Evolutionary conservation across 1,140 invertebrate genomes (phyloP), one percentile per base, ranked within the genome.

Genomic region (Drosophila lini): DNA sequence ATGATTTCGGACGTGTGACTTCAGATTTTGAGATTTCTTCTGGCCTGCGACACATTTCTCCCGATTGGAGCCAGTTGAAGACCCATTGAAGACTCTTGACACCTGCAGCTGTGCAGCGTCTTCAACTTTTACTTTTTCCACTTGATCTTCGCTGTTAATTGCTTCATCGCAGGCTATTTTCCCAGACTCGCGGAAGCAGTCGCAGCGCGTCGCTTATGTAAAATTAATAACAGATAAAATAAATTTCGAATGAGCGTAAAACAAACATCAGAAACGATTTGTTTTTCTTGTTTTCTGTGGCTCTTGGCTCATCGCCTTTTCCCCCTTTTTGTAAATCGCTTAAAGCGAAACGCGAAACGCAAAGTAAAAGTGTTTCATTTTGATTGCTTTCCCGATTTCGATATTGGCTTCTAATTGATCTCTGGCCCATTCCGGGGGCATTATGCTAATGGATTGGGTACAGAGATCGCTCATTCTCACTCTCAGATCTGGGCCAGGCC

Each of bases 161-260:
- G 75, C 75, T 77, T 32, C 64, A 63, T 62, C 64, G n/a, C 50
- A 40, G 28, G 44, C 31, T 47, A 63, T 78, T 78, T 78, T 78
- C 74, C 75, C 75, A 78, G 74, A 69, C 44, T 58, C 44, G 45
- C 74, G 74, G 74, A 77, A 78, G 73, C 38, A 36, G 50, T 22
- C 48, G 13, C 16, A 25, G 34, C 58, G 75, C 61, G 25, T 78
- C 47, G 75, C 73, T 81, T 81, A 81, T 81, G 79, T 81, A 81
- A 81, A 81, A 81, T 81, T 81, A 81, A 81, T 81, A 81, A 81
- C 79, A 81, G 67, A 81, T 81, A 55, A 81, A 81, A 81, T 81
- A 78, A 77, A 81, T 81, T 81, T 81, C 78, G 74, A 73, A 81
- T 74, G 74, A 74, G 79, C 79, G 77, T 81, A 81, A 81, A 81